Evolutionary conservation across 2,888 invertebrate species (phyloP).

Genomic region (Pantelozetes paolii): DNA sequence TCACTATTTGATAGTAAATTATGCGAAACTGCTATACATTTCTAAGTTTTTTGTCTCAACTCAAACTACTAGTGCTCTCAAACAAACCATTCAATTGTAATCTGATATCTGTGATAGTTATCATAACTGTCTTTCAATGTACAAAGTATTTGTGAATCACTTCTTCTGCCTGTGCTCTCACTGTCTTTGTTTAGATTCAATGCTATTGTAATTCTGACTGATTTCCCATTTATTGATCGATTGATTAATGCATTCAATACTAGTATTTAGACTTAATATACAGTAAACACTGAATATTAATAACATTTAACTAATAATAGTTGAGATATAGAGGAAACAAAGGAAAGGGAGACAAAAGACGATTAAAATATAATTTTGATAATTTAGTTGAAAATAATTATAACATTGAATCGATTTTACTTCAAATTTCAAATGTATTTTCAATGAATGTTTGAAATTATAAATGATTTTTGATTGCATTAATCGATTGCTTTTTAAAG

Average conservation of each 20-base stretch:
- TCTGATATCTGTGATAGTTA: not conserved
- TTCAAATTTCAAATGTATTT: too few species aligned
- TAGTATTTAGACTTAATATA: too few species aligned
- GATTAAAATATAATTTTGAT: too few species aligned
- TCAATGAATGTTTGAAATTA: too few species aligned
- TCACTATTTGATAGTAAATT: not conserved
- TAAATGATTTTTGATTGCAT: not conserved
- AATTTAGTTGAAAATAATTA: too few species aligned
- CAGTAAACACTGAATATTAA: too few species aligned
- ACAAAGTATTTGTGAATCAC: not conserved
- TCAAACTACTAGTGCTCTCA: not conserved
- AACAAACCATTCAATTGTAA: not conserved
- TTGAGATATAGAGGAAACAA: too few species aligned
- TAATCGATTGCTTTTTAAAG: not conserved
- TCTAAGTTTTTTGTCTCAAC: not conserved
- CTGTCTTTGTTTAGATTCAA: not conserved
- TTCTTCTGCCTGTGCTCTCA: not conserved
- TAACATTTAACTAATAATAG: too few species aligned
- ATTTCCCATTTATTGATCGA: slow-evolving; percentile 12
- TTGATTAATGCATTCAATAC: slow-evolving; percentile 3
- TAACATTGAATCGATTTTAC: too few species aligned
- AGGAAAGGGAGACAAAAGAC: too few species aligned
- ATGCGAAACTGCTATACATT: not conserved
- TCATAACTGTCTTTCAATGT: not conserved
- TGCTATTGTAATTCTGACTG: slow-evolving; percentile 19